Base-by-base conservation (phyloP, 2,888 invertebrate genomes). In the Hemicrepidius hirtus region DNA sequence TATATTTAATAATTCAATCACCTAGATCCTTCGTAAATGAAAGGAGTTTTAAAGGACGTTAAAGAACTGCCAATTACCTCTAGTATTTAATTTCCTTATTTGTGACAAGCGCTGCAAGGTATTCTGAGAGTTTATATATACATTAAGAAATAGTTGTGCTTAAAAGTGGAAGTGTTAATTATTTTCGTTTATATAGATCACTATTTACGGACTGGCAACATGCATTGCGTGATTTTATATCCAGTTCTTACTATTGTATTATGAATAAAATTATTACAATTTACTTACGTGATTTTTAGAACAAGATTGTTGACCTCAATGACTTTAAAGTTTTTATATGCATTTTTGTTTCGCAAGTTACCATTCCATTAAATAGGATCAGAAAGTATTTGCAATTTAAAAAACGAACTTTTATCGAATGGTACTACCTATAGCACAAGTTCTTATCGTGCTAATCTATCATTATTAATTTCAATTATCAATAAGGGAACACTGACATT, bases 61-160 rank as follows among this genome's bases (percentile, higher is more conserved):
- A 46, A 41, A 46, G 46, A 18, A 16, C 20, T 16, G 9, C 20
- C 46, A 46, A 46, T 46, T 46, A 46, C 1, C 3, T 46, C 20
- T 46, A 46, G 20, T 41, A 41, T 46, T 18, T 46, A 18, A 20
- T 46, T 46, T 46, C 46, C 46, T 46, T 46, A 46, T 46, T 13
- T 46, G 46, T 20, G 20, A 46, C 18, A 18, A 46, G 20, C 20
- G 20, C 46, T 46, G 13, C 32, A 32, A 32, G 32, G 32, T 32
- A 32, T 32, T 32, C 32, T 32, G 32, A 5, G 32, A 32, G 32
- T 9, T 32, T 6, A 32, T 32, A 9, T 32, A 9, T 32, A n/a
- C n/a, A 32, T 32, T 32, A 32, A 32, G 32, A 32, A 32, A 32
- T 32, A 32, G 7, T 32, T 32, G 3, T 9, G 32, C 32, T 32